Evolutionary conservation across 2,797 vertebrate genomes (phyloP).

Genomic region (Odontamblyopus rebecca): DNA sequence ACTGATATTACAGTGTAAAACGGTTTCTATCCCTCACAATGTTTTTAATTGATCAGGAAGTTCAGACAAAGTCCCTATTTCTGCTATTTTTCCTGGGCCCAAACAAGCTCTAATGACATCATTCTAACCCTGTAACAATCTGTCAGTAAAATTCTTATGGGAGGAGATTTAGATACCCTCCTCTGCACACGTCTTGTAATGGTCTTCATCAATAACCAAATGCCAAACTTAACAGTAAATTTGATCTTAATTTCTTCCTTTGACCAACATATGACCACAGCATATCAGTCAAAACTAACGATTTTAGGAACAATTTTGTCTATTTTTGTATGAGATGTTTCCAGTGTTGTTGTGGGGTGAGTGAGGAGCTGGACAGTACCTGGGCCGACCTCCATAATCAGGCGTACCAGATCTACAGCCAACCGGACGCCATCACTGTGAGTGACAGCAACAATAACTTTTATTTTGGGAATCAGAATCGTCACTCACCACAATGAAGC

Average conservation of each 20-base stretch:
- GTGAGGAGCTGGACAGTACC: constrained; percentile 50
- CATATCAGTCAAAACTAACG: not conserved
- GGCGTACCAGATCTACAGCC: constrained; percentile 46
- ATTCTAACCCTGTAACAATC: not conserved
- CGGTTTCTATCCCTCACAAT: not conserved
- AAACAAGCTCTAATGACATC: not conserved
- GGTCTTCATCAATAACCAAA: not conserved
- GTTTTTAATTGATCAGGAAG: not conserved
- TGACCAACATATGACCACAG: not conserved
- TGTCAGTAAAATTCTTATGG: not conserved
- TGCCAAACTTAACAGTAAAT: not conserved
- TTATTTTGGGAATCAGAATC: not conserved
- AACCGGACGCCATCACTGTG: constrained; percentile 56
- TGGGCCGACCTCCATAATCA: constrained; percentile 56
- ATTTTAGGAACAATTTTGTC: not conserved
- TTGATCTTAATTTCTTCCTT: not conserved
- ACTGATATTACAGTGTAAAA: no score
- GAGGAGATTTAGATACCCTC: not conserved
- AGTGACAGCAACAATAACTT: not conserved
- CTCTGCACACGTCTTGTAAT: not conserved
- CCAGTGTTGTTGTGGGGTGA: constrained; percentile 80
- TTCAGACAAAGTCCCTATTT: not conserved
- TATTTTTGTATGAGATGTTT: constrained; percentile 75
- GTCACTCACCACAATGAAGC: not conserved
- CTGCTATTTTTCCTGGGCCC: not conserved